Base-by-base conservation (phyloP, 2,888 invertebrate genomes). In the Mimumesa dahlbomi region DNA sequence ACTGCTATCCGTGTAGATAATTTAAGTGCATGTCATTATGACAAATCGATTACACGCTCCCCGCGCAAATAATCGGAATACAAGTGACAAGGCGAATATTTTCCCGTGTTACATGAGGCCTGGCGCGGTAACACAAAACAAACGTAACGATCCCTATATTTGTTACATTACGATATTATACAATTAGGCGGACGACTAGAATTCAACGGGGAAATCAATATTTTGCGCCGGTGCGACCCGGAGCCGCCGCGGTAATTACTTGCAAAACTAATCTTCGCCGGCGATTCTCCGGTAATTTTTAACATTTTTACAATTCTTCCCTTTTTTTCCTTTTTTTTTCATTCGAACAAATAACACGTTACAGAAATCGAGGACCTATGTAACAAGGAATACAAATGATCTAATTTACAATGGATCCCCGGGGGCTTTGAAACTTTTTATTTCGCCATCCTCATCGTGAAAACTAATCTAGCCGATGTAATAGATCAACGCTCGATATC, bases 321-420 rank as follows among this genome's bases (percentile, higher is more conserved):
- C 25, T 42, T 62, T 69, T 69, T 62, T 34, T 6, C 45, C 16
- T 36, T 34, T 22, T 57, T 52, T 46, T 61, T 49, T 43, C 21
- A 34, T n/a, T n/a, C 38, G 25, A 42, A 16, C 29, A 48, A 50
- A 63, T 46, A 63, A 68, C 34, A 43, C 40, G 63, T 74, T 77
- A 74, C 57, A 65, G 73, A 59, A 57, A 71, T 65, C 58, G 61
- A 62, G 63, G 22, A 14, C 25, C 57, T 22, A 31, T 66, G 65
- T 79, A 79, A 75, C 82, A 70, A 68, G 70, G 81, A 74, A 81
- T 81, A 79, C 82, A 85, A 82, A 85, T 85, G 81, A 85, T 82
- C 81, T 82, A 79, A 85, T 85, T 85, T 79, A 66, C 76, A 73
- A 82, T 81, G 73, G 58, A 77, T 78, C 80, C 82, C 77, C 64